phyloP scores from a whole-genome alignment of 2,797 vertebrate species.

The Sternotherus odoratus region DNA sequence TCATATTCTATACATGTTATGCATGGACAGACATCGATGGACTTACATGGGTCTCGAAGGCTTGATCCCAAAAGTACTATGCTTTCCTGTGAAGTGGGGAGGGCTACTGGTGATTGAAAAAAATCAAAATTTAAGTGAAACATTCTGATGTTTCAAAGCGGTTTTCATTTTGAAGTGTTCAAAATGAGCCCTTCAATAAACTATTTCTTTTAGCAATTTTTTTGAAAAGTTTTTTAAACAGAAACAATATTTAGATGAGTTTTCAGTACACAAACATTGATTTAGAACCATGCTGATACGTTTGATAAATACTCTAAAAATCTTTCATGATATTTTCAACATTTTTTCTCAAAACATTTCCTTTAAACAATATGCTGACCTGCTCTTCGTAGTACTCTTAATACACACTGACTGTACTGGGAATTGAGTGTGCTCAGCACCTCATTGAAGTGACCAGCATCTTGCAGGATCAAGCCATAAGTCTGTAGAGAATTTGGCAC shows the following conservation, averaged over 20 bases:
- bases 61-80: not conserved
- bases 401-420: not conserved
- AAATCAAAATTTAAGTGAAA: not conserved
- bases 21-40: not conserved
- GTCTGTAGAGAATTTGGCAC: not conserved
- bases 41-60: not conserved
- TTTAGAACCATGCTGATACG: not conserved
- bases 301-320: not conserved
- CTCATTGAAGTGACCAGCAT: rapidly evolving
- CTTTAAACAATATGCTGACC: not conserved
- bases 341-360: not conserved
- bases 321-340: not conserved
- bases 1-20: not conserved
- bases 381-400: not conserved
- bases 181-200: not conserved
- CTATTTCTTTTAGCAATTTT: not conserved
- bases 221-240: not conserved
- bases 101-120: not conserved
- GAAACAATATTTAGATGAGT: not conserved
- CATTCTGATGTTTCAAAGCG: not conserved
- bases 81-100: not conserved
- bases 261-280: not conserved
- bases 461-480: not conserved
- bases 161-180: not conserved
- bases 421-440: not conserved